Conservation (phyloP, 2,797 vertebrate species). For the Urocyon cinereoargenteus region DNA sequence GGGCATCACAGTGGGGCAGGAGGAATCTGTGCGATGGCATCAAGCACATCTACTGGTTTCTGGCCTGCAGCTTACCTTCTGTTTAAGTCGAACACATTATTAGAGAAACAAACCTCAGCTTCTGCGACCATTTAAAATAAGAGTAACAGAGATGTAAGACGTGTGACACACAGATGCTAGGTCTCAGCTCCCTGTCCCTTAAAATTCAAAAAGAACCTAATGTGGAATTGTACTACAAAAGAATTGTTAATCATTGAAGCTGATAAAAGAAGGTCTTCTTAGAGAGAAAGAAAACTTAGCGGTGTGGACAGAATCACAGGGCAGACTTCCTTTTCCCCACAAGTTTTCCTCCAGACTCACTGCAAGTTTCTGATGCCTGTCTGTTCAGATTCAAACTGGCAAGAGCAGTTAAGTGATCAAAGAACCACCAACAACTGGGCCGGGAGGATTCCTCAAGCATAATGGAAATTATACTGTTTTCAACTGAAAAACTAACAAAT, state of each 20-base stretch:
- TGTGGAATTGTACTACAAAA: neutral
- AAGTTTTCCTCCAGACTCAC: neutral
- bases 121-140: neutral
- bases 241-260: neutral
- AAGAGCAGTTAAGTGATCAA: neutral
- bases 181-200: neutral
- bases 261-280: neutral
- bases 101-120: neutral
- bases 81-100: neutral
- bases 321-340: neutral
- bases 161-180: neutral
- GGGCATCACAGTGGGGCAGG: neutral
- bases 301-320: neutral
- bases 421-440: neutral
- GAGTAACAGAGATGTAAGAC: neutral
- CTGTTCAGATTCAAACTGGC: neutral
- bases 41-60: neutral
- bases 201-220: neutral
- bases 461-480: neutral
- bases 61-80: neutral
- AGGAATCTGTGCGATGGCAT: neutral
- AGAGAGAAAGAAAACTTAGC: neutral
- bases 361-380: neutral
- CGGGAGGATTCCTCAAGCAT: neutral
- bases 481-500: conserved; percentile 25